phyloP scores from a whole-genome alignment of 1,140 invertebrate species.

The Probaryconus sp. region DNA sequence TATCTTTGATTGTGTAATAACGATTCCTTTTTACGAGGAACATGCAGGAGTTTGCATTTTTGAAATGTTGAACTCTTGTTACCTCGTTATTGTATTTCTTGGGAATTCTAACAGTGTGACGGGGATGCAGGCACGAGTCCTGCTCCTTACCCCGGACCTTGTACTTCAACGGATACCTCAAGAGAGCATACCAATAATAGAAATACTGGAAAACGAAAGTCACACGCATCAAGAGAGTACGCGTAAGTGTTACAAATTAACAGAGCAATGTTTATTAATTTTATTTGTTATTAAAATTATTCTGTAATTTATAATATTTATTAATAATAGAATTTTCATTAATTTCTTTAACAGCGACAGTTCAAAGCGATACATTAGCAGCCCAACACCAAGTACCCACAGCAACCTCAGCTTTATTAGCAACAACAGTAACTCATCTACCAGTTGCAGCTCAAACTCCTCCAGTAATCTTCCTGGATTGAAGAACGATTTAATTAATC shows the following conservation, averaged over 20 bases:
- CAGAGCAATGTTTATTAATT: too few species aligned
- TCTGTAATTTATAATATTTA: too few species aligned
- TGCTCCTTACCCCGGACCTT: constrained; percentile 58
- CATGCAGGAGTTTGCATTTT: constrained; percentile 62
- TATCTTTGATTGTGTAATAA: too few species aligned
- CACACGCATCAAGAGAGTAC: not conserved
- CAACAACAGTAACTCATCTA: constrained; percentile 12
- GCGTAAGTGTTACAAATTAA: constrained; percentile 30
- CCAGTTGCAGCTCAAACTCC: constrained; percentile 30
- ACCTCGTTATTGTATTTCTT: constrained; percentile 73
- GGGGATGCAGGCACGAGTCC: constrained; percentile 72
- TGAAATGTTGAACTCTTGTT: constrained; percentile 66
- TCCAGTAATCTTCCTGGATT: constrained; percentile 38
- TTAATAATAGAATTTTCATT: too few species aligned
- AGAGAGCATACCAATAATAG: too few species aligned
- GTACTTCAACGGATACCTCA: constrained; percentile 16
- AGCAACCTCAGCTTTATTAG: too few species aligned
- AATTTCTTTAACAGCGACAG: constrained; percentile 15
- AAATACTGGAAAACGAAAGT: constrained; percentile 15
- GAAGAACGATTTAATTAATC: constrained; percentile 1
- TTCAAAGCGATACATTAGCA: constrained; percentile 15
- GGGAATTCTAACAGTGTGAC: constrained; percentile 78
- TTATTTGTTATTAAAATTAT: too few species aligned
- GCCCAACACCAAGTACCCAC: constrained; percentile 32
- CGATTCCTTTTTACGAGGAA: constrained; percentile 28